Percentiles rank a stretch among this genome's conserved stretches.
These are phyloP conservation scores for Amazona guildingii DNA, from an alignment of 2,113 vertebrate genomes.

Conservation along the genomic window DNA sequence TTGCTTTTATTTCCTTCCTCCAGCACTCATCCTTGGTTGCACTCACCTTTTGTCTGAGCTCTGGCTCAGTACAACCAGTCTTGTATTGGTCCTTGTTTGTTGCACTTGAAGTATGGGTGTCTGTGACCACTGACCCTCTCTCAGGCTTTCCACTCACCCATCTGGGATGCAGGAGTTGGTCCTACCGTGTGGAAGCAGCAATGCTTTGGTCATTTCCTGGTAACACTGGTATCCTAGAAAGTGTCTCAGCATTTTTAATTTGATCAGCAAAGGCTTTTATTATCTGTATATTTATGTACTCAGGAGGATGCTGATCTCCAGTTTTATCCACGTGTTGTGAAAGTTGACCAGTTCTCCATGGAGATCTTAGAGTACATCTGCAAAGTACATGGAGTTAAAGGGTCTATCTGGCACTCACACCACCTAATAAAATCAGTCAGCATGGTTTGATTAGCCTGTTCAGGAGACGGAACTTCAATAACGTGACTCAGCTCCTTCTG, in stretches of 20 bases:
- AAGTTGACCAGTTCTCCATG: neutral
- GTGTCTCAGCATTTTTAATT: neutral
- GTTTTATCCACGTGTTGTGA: neutral
- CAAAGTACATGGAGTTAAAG: neutral
- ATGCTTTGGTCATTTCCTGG: neutral
- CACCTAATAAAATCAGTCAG: neutral
- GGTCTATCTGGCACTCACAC: neutral
- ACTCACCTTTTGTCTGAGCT: neutral
- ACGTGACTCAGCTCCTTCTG: slow-evolving; percentile 16
- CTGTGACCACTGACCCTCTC: neutral
- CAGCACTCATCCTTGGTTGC: neutral
- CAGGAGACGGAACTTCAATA: neutral
- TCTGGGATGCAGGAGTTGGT: neutral
- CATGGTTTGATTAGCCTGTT: neutral
- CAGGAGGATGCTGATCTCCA: neutral
- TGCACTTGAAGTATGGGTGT: neutral
- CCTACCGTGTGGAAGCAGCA: neutral
- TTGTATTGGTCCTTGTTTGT: neutral
- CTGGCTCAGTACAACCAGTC: neutral
- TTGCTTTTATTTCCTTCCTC: neutral
- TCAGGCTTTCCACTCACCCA: neutral
- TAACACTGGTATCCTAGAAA: neutral
- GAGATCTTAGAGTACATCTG: neutral
- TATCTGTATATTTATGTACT: neutral
- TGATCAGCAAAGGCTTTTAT: neutral